Conservation (phyloP, 2,113 vertebrate genomes). For the Ceyx cyanopectus region DNA sequence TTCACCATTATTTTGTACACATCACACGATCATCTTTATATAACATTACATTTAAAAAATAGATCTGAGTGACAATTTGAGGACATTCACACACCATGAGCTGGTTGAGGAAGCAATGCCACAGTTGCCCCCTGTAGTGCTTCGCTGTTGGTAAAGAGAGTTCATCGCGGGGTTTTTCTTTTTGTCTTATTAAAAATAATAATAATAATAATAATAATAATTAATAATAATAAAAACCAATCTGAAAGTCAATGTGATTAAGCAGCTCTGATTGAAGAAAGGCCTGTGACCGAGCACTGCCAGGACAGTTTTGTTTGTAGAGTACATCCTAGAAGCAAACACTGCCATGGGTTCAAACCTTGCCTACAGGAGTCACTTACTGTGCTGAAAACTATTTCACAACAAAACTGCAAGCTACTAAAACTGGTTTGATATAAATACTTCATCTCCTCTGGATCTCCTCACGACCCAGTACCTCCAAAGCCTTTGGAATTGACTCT, state of each 20-base stretch:
- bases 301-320: slow-evolving; percentile 79
- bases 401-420: slow-evolving; percentile 85
- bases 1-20: slow-evolving; percentile 96
- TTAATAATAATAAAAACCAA: background rate
- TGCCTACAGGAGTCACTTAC: slow-evolving; percentile 83
- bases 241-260: slow-evolving; percentile 78
- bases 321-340: slow-evolving; percentile 84
- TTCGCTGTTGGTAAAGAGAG: slow-evolving; percentile 82
- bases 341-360: slow-evolving; percentile 88
- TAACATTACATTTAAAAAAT: slow-evolving; percentile 92
- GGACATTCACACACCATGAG: slow-evolving; percentile 83
- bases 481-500: slow-evolving; percentile 83
- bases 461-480: slow-evolving; percentile 79
- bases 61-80: slow-evolving; percentile 84
- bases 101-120: slow-evolving; percentile 78
- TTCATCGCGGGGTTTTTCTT: slow-evolving; percentile 76
- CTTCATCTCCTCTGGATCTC: slow-evolving; percentile 85
- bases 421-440: slow-evolving; percentile 88
- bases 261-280: slow-evolving; percentile 86
- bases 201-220: slow-evolving; percentile 12
- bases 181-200: too few relatives aligned
- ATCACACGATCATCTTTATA: slow-evolving; percentile 94
- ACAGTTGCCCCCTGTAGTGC: slow-evolving; percentile 88
- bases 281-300: slow-evolving; percentile 74
- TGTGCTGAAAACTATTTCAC: slow-evolving; percentile 83